Percentiles rank a stretch among this genome's conserved stretches.
phyloP scores from a whole-genome alignment of 2,888 invertebrate genomes.

The Eristalis pertinax region DNA sequence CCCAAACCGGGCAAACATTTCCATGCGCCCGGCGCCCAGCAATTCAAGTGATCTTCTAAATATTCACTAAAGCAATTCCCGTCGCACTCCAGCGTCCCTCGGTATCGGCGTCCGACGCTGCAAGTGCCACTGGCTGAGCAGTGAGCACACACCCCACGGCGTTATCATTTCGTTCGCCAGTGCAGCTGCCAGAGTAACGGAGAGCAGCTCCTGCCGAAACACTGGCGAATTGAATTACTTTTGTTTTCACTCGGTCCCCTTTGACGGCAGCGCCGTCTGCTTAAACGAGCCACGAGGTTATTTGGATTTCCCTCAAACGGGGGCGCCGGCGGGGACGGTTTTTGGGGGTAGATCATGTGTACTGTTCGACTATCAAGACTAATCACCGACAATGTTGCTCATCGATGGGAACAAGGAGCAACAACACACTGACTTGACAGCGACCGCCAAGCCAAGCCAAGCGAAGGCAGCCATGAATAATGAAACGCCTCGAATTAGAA shows the following conservation, averaged over 20 bases:
- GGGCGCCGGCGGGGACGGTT: background rate
- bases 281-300: background rate
- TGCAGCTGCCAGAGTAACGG: too few relatives aligned
- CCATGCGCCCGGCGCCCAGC: background rate
- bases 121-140: background rate
- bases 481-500: background rate
- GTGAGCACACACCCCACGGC: background rate
- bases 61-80: background rate
- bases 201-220: too few relatives aligned
- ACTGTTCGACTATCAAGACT: background rate
- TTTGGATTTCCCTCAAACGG: background rate
- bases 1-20: constrained; percentile 1
- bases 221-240: constrained; percentile 59
- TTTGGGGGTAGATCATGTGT: background rate
- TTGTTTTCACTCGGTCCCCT: constrained; percentile 38
- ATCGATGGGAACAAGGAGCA: background rate
- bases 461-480: constrained; percentile 20
- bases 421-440: constrained; percentile 33
- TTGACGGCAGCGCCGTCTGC: background rate
- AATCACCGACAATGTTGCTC: background rate
- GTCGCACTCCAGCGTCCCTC: background rate
- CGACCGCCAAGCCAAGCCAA: background rate
- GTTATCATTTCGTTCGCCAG: background rate
- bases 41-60: background rate
- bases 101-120: background rate